Conservation (phyloP, 2,797 vertebrate species). For the Anas georgica region DNA sequence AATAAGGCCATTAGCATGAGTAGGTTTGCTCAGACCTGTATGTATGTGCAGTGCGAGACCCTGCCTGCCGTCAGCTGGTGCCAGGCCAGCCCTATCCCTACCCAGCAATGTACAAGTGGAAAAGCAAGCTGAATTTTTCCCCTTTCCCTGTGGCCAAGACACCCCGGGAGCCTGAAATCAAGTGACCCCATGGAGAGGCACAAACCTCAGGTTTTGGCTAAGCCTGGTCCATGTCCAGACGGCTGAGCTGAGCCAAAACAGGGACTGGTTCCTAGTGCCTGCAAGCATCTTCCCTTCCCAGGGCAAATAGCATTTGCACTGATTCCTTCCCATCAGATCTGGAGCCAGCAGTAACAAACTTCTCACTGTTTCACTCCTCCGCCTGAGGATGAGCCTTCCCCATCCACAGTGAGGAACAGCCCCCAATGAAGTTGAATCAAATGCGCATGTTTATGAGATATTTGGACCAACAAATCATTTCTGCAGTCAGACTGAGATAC, state of each 20-base stretch:
- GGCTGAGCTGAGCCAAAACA: accelerated
- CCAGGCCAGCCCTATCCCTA: background rate
- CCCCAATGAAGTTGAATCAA: constrained; percentile 23
- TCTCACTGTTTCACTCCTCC: background rate
- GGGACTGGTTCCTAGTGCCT: background rate
- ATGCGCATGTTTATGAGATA: background rate
- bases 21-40: background rate
- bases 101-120: accelerated
- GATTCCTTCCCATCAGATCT: background rate
- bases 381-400: background rate
- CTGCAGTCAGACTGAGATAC: constrained; percentile 9
- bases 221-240: accelerated
- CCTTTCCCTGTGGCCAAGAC: background rate
- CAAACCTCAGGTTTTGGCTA: background rate
- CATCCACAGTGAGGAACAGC: background rate
- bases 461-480: constrained; percentile 40
- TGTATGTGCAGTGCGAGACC: background rate
- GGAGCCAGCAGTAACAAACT: background rate
- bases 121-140: background rate
- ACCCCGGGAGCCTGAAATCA: background rate
- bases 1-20: constrained; percentile 31
- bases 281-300: background rate
- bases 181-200: background rate
- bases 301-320: background rate
- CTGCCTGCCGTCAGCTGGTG: background rate